Evolutionary conservation across 2,797 vertebrate species (phyloP).

Genomic region (Enteromius thamalakanensis): DNA sequence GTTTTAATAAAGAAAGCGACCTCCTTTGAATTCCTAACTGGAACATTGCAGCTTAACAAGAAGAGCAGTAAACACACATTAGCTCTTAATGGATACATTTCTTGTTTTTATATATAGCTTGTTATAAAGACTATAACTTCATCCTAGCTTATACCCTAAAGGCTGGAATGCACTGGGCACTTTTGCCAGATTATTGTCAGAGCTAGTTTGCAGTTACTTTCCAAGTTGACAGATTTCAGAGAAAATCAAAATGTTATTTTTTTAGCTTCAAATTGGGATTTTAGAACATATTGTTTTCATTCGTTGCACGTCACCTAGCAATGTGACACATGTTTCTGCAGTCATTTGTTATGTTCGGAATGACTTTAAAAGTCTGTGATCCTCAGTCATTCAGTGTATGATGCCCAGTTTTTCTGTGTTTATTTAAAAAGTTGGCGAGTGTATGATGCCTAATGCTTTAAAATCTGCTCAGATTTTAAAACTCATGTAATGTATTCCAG

Average conservation of each 20-base stretch:
- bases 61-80: not conserved
- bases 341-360: not conserved
- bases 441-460: not conserved
- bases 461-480: not conserved
- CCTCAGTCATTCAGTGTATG: conserved; percentile 4
- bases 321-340: not conserved
- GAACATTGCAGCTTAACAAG: not conserved
- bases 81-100: not conserved
- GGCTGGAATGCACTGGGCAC: not conserved
- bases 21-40: not conserved
- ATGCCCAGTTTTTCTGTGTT: not conserved
- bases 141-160: not conserved
- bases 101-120: not conserved
- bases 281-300: not conserved
- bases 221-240: not conserved
- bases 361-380: conserved; percentile 7
- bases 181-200: not conserved
- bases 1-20: not conserved
- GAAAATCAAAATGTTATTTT: not conserved
- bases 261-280: not conserved
- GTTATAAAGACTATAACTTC: not conserved
- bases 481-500: not conserved
- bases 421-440: not conserved
- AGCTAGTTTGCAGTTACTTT: not conserved
- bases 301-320: not conserved